phyloP scores from a whole-genome alignment of 2,888 invertebrate species.

The Drosophila sordidula region DNA sequence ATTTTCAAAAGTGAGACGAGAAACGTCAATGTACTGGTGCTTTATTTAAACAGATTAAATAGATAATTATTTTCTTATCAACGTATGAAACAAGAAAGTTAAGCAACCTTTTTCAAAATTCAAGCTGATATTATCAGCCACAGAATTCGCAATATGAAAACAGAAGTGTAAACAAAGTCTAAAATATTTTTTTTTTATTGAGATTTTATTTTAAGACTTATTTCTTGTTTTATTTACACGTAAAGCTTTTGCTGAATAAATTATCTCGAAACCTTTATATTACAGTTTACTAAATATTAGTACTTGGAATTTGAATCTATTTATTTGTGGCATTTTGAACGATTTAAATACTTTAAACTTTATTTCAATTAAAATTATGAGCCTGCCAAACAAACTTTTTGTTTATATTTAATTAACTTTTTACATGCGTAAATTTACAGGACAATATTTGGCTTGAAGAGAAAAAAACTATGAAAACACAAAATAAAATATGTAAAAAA shows the following conservation, averaged over 20 bases:
- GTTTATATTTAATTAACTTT: constrained; percentile 64
- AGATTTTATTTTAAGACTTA: no score
- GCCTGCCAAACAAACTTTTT: constrained; percentile 4
- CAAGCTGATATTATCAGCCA: neutral
- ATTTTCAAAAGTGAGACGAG: neutral
- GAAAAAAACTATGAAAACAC: neutral
- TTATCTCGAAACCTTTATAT: no score
- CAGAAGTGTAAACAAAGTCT: constrained; percentile 19
- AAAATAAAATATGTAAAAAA: constrained; percentile 35
- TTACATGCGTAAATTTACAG: constrained; percentile 13
- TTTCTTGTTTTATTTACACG: no score
- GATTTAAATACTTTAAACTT: neutral
- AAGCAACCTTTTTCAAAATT: neutral
- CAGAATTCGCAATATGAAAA: neutral
- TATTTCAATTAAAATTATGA: neutral
- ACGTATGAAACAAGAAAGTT: constrained; percentile 3
- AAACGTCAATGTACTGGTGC: constrained; percentile 22
- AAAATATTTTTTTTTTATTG: neutral
- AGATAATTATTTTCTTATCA: constrained; percentile 34
- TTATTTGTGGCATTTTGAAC: no score
- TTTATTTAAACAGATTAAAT: constrained; percentile 42
- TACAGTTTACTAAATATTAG: neutral
- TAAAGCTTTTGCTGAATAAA: no score
- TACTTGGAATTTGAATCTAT: neutral
- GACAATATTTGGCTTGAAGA: constrained; percentile 4